These are phyloP conservation scores for Steinernema scapterisci DNA, from an alignment of 2,888 invertebrate species.

Conservation along the genomic window DNA sequence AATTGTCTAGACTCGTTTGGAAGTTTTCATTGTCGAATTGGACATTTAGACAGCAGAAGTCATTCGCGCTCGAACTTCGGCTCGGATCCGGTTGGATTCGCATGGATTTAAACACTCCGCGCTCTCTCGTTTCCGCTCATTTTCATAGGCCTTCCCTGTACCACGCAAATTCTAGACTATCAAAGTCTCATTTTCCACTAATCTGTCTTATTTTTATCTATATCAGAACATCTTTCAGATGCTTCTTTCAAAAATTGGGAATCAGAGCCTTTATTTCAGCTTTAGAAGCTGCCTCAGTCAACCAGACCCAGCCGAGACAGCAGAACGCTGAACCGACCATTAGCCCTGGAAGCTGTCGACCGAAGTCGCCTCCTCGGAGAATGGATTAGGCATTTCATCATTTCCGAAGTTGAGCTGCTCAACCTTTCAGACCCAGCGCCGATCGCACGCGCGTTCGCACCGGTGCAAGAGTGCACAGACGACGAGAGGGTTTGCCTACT, in stretches of 20 bases:
- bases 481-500: neutral
- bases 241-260: neutral
- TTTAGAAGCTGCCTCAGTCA: neutral
- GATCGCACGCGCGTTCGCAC: neutral
- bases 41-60: no score
- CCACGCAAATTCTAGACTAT: no score
- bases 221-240: no score
- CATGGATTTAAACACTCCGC: no score
- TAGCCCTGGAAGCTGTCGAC: slow-evolving; percentile 10
- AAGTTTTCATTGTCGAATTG: no score
- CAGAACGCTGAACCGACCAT: slow-evolving; percentile 24
- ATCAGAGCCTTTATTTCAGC: slow-evolving; percentile 28
- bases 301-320: slow-evolving; percentile 18
- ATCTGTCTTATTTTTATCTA: no score
- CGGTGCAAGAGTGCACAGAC: slow-evolving; percentile 8
- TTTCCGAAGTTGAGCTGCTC: neutral
- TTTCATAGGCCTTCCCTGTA: no score
- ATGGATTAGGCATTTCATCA: slow-evolving; percentile 32
- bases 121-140: no score
- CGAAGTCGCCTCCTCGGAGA: slow-evolving; percentile 20
- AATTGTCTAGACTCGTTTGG: no score
- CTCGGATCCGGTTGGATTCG: no score
- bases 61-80: no score
- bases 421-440: no score
- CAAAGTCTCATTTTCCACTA: neutral